Base-by-base conservation (phyloP, 2,888 invertebrate genomes). In the Cylindroiulus punctatus region DNA sequence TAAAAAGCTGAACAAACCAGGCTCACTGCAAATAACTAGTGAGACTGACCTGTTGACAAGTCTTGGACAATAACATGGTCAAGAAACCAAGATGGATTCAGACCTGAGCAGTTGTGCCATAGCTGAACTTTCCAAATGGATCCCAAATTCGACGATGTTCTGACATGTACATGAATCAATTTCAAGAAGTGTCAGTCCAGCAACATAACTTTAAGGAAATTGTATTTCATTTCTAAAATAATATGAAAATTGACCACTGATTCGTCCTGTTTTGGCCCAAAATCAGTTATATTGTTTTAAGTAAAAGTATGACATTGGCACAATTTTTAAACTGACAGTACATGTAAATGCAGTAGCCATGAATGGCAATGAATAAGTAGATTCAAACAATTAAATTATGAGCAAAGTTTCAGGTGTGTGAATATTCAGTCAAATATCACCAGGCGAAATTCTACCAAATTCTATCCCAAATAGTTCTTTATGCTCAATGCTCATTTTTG, bases 61-160 rank as follows among this genome's bases (percentile, higher is more conserved):
- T 91, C 91, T 85, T 89, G 88, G 32, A 91, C 90, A n/a, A 90
- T 89, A 47, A 91, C 90, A 81, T 90, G 88, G 87, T 90, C 90
- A 8, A 91, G 89, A 88, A 90, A 91, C 91, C 91, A 91, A 84
- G 90, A 89, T 0, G 91, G 91, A 3, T 89, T 90, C 4, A 88
- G 76, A 0, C 91, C 91, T 81, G 88, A 89, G 88, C 91, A 91
- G 89, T 91, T 90, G 88, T 91, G 91, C 91, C 91, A 91, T 26
- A 91, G 87, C 88, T 91, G 91, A 14, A 91, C 89, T 87, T 91
- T 91, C 89, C 89, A 89, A 3, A 91, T 89, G 14, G 89, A 89
- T 22, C 91, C 91, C 81, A 91, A 89, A 88, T 89, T 90, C 86
- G 90, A 90, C 26, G 90, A 90, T 44, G 90, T 88, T 32, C 91